Conservation (phyloP, 2,888 invertebrate genomes). For the Camptogramma bilineatum region DNA sequence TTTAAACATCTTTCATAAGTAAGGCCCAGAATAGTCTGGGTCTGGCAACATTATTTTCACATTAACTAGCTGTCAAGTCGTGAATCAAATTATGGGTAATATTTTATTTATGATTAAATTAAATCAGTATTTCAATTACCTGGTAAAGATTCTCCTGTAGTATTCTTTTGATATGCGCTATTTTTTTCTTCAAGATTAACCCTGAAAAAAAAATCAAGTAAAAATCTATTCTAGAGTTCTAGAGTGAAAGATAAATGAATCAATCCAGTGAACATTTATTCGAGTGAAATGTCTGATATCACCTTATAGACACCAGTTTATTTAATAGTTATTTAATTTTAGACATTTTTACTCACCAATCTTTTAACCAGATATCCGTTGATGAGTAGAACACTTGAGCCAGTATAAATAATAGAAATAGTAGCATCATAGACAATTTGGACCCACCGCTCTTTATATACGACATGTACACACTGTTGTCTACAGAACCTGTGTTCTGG, state of each 20-base stretch:
- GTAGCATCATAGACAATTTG: slow-evolving; percentile 73
- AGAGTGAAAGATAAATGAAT: too few species aligned
- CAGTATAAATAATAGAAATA: slow-evolving; percentile 79
- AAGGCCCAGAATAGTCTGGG: too few species aligned
- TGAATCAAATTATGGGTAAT: too few species aligned
- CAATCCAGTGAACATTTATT: too few species aligned
- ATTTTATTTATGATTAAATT: background rate
- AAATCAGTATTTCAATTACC: slow-evolving; percentile 47
- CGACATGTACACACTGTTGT: slow-evolving; percentile 75
- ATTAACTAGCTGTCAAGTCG: too few species aligned
- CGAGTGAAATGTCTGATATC: too few species aligned
- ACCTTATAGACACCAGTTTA: too few species aligned
- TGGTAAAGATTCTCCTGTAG: slow-evolving; percentile 40
- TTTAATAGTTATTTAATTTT: too few species aligned
- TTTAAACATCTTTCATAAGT: too few species aligned
- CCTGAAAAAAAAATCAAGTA: slow-evolving; percentile 79
- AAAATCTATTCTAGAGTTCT: too few species aligned
- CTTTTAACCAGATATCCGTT: slow-evolving; percentile 87
- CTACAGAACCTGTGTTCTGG: slow-evolving; percentile 77
- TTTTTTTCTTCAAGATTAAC: slow-evolving; percentile 81
- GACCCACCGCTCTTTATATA: slow-evolving; percentile 87
- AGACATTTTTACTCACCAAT: slow-evolving; percentile 72
- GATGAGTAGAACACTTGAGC: slow-evolving; percentile 86
- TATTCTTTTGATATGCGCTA: slow-evolving; percentile 54
- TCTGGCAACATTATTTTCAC: too few species aligned